Base-by-base conservation (phyloP, 2,888 invertebrate genomes). In the Drosophila seclusa region DNA sequence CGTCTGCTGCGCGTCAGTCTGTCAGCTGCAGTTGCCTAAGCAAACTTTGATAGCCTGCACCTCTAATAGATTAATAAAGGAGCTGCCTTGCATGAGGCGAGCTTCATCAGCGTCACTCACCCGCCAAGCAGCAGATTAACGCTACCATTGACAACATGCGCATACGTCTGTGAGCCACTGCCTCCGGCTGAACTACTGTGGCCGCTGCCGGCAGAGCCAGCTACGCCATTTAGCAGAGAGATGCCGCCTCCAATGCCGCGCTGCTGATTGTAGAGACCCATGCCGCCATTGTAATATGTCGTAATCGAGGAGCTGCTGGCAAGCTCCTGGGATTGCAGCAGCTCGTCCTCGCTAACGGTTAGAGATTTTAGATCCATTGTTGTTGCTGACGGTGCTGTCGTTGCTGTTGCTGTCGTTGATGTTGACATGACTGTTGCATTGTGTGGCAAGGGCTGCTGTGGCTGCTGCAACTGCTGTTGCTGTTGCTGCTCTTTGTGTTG, bases 121-220 rank as follows among this genome's bases (percentile, higher is more conserved):
- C 97, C 96, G 93, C 96, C 96, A 83, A 97, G 95, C 85, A 97
- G 94, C 81, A 97, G 94, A 93, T 97, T 97, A 90, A 95, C 95
- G 88, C 94, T 94, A 83, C 95, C 95, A 91, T 95, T 92, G 82
- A 91, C 92, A 75, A 89, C 88, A 78, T 91, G 86, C 27, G 91
- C 83, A 78, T 91, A 91, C 34, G 83, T 78, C 62, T 90, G 80
- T 40, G 83, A 77, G 52, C 89, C 83, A 52, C 80, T 76, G 53
- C 82, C 74, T 24, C 67, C 63, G 52, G 45, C 50, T 29, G 82
- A 24, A 16, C 8, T 74, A 18, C 73, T 78, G 27, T 65, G 71
- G 48, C 76, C 70, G 38, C 74, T 73, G 54, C 80, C 71, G 5
- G 78, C 74, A 5, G 78, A 77, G 59, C 83, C 76, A 55, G 82